These are phyloP conservation scores for Perca flavescens DNA, from an alignment of 2,113 vertebrate genomes.

Conservation along the genomic window DNA sequence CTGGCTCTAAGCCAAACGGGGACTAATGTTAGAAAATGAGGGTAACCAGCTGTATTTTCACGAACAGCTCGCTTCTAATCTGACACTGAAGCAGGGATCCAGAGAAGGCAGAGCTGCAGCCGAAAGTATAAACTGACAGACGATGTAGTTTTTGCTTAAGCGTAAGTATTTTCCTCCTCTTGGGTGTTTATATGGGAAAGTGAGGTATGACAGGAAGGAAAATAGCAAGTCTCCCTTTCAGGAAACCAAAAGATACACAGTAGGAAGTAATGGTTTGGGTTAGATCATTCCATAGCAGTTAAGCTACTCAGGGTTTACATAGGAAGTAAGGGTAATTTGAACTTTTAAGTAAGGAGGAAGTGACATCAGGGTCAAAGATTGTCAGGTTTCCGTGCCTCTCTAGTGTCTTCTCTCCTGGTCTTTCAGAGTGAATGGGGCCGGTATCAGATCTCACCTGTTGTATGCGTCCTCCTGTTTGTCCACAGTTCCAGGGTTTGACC, in stretches of 20 bases:
- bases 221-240: constrained; percentile 49
- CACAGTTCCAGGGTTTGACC: constrained; percentile 72
- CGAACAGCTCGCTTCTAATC: constrained; percentile 67
- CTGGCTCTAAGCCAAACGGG: constrained; percentile 68
- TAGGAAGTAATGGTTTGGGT: constrained; percentile 55
- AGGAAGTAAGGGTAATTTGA: constrained; percentile 64
- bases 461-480: constrained; percentile 68
- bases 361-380: constrained; percentile 63
- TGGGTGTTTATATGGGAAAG: constrained; percentile 61
- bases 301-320: constrained; percentile 37
- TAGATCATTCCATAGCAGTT: constrained; percentile 48
- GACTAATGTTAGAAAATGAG: constrained; percentile 71
- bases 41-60: constrained; percentile 75
- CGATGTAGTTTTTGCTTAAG: constrained; percentile 52
- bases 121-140: constrained; percentile 55
- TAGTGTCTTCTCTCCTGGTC: constrained; percentile 37
- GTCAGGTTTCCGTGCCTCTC: constrained; percentile 56
- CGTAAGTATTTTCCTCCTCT: constrained; percentile 23
- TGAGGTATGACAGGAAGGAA: constrained; percentile 50
- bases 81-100: constrained; percentile 71
- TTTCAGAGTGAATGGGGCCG: constrained; percentile 56
- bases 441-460: constrained; percentile 76
- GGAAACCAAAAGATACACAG: constrained; percentile 67
- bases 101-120: constrained; percentile 47
- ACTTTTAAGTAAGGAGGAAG: constrained; percentile 54